Base-by-base conservation (phyloP, 2,888 invertebrate genomes). In the Noctuana brunneofusca region DNA sequence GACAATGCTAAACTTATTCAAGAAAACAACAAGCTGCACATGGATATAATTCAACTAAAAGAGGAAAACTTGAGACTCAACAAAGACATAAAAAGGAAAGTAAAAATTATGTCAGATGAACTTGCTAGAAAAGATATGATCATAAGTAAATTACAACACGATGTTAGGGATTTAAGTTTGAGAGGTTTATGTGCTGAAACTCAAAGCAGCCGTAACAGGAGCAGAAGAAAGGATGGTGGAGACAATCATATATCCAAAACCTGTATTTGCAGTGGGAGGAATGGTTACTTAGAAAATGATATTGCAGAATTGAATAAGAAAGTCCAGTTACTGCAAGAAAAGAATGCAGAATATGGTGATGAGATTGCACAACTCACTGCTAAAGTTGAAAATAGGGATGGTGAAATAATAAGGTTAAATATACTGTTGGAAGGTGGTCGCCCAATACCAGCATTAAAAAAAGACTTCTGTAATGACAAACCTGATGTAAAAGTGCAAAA, bases 1-100 rank as follows among this genome's bases (percentile, higher is more conserved):
- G 96, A 96, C 76, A 96, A 96, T 85, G 94, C 94, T 27, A 95
- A 93, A 80, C 87, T 96, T 53, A 92, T 96, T 63, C 93, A 94
- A 79, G 96, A 96, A 86, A 95, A 95, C 76, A 96, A 96, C 85
- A 92, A 94, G 71, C 84, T 96, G 55, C 95, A 96, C 77, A 85
- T 92, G 70, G 93, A 95, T 73, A 86, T 95, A 64, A 88, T 95
- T 63, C 92, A 93, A 73, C 85, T 93, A 53, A 93, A 93, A 72
- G 96, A 96, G 76, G 92, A 93, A 68, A 92, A 92, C 83, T 90
- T 94, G 72, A 91, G 92, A 85, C 82, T 92, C 35, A 69, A 66
- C 5, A 92, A 93, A 67, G 95, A 95, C 71, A 84, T 92, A 48
- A 93, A 92, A 73, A 92, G 94, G 73, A 94, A 93, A 80, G 87